Evolutionary conservation across 1,140 invertebrate genomes (phyloP).

Genomic region (Diplogasteroides magnus): DNA sequence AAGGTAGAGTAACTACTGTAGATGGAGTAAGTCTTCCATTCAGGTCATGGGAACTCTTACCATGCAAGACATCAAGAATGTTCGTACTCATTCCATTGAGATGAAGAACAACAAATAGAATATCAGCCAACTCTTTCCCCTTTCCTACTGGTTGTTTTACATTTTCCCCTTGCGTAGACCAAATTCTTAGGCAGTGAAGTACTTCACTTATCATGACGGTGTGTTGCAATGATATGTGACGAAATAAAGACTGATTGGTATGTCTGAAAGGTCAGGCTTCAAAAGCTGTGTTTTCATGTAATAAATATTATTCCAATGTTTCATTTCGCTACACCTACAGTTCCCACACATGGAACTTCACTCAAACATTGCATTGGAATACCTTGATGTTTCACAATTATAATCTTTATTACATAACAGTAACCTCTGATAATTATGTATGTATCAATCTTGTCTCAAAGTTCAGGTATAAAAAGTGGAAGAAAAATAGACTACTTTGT

Average conservation of each 20-base stretch:
- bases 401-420: no score
- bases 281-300: no score
- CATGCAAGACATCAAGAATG: background rate
- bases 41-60: background rate
- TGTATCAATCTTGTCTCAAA: no score
- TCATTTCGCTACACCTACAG: no score
- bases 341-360: no score
- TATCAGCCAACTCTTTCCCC: background rate
- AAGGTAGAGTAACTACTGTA: background rate
- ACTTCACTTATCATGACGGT: background rate
- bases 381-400: no score
- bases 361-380: no score
- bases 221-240: background rate
- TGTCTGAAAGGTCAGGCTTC: background rate
- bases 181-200: background rate
- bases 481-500: no score
- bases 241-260: background rate
- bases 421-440: no score
- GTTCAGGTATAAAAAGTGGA: no score
- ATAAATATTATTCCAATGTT: no score
- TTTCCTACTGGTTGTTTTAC: background rate
- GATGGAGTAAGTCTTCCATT: background rate
- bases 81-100: background rate
- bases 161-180: background rate
- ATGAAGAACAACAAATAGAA: no score